Conservation (phyloP, 2,888 invertebrate species). For the Steinernema carpocapsae region DNA sequence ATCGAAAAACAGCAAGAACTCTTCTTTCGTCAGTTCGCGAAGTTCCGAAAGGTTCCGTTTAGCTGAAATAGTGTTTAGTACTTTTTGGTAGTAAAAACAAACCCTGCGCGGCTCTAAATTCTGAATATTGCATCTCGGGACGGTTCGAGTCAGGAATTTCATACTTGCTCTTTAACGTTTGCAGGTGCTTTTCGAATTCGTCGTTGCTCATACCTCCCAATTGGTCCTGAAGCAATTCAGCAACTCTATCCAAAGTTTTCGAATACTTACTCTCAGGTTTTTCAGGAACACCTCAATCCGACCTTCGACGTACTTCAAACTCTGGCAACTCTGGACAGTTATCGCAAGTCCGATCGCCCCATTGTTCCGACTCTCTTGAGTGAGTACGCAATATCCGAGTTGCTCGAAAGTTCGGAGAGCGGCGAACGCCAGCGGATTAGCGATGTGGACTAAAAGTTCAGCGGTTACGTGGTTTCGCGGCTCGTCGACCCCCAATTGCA, state of each 20-base stretch:
- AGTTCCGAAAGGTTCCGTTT: constrained; percentile 84
- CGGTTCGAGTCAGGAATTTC: background rate
- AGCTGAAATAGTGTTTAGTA: constrained; percentile 77
- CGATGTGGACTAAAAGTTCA: constrained; percentile 84
- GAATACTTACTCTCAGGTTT: constrained; percentile 77
- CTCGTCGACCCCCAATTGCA: constrained; percentile 78
- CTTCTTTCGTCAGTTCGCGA: constrained; percentile 79
- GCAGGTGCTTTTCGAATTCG: too few relatives aligned
- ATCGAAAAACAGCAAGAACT: constrained; percentile 81
- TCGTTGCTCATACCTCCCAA: constrained; percentile 79
- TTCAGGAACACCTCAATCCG: constrained; percentile 86
- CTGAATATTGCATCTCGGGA: background rate
- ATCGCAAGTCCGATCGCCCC: constrained; percentile 80
- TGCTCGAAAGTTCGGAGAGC: constrained; percentile 81
- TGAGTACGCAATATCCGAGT: constrained; percentile 87
- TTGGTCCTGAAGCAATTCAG: constrained; percentile 74
- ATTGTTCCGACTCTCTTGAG: constrained; percentile 83
- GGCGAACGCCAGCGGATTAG: constrained; percentile 89
- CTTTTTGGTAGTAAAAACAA: constrained; percentile 83
- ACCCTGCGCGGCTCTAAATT: background rate
- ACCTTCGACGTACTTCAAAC: constrained; percentile 82
- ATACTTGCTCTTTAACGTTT: too few relatives aligned
- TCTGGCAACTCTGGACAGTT: constrained; percentile 74
- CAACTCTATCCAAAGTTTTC: background rate
- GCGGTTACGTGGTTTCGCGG: constrained; percentile 77